Evolutionary conservation across 1,140 invertebrate species (phyloP).

Genomic region (Phthorimaea operculella): DNA sequence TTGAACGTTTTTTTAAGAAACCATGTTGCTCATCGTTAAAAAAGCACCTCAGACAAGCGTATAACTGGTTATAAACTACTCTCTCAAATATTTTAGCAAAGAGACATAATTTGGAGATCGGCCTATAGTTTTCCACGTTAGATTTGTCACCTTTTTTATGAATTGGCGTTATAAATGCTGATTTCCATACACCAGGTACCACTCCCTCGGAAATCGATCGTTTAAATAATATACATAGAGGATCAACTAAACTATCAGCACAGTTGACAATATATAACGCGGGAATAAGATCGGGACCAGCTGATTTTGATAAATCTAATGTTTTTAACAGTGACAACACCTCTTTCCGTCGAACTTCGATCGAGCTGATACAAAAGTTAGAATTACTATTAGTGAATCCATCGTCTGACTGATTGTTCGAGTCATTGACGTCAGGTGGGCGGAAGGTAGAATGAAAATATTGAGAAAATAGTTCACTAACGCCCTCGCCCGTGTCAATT

Average conservation of each 20-base stretch:
- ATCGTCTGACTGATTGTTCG: neutral
- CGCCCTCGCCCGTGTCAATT: constrained; percentile 7
- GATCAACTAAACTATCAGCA: constrained; percentile 7
- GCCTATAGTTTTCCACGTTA: constrained; percentile 8
- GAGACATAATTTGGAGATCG: constrained; percentile 13
- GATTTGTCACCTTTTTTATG: constrained; percentile 16
- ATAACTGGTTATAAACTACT: no score
- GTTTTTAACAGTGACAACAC: neutral
- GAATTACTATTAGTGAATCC: neutral
- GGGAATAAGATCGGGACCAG: constrained; percentile 11
- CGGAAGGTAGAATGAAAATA: constrained; percentile 21
- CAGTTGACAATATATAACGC: constrained; percentile 7
- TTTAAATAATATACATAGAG: constrained; percentile 7
- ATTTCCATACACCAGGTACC: constrained; percentile 8
- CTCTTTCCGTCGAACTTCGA: neutral
- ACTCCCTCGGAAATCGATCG: constrained; percentile 2
- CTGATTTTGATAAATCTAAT: constrained; percentile 4
- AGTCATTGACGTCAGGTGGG: neutral
- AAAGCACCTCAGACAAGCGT: no score
- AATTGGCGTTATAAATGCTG: constrained; percentile 14
- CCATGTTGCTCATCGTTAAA: no score
- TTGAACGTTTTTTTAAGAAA: no score
- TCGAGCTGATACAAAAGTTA: neutral
- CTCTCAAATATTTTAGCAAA: constrained; percentile 10
- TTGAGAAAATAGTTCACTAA: constrained; percentile 15